A percentile compares a stretch with the other conserved stretches of the same genome.
phyloP scores from a whole-genome alignment of 2,797 vertebrate species.

The Anas bernieri region DNA sequence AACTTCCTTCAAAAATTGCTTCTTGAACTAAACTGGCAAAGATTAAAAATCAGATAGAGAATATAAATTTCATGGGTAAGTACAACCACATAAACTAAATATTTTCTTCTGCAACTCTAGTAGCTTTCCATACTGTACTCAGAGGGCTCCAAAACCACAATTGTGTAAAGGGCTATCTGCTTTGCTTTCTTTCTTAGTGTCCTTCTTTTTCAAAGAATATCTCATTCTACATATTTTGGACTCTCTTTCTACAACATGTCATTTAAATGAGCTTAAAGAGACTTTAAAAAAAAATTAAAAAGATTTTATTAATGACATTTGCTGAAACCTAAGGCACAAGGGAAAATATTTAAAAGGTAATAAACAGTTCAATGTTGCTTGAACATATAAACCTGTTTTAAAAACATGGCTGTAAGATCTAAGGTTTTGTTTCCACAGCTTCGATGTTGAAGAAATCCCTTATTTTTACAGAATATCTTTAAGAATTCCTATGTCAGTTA shows the following conservation, averaged over 20 bases:
- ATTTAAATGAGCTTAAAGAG: background rate
- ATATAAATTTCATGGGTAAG: background rate
- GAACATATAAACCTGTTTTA: background rate
- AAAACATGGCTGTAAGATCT: background rate
- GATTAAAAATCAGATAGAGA: background rate
- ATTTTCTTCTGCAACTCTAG: background rate
- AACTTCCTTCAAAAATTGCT: background rate
- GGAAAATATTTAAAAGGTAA: background rate
- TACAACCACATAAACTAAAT: background rate
- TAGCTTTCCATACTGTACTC: background rate
- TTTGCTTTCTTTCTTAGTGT: background rate
- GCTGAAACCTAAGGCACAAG: background rate
- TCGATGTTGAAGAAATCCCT: background rate
- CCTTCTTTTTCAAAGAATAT: background rate
- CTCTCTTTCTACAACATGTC: background rate
- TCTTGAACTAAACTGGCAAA: background rate
- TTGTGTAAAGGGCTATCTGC: background rate
- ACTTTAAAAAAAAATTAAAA: background rate
- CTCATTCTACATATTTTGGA: background rate
- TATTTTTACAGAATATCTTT: background rate
- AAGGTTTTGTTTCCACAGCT: background rate
- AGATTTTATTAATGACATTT: background rate
- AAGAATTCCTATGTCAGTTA: background rate
- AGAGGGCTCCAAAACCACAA: background rate
- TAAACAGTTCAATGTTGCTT: background rate